Conservation (phyloP, 2,113 vertebrate genomes). For the Aptenodytes forsteri region DNA sequence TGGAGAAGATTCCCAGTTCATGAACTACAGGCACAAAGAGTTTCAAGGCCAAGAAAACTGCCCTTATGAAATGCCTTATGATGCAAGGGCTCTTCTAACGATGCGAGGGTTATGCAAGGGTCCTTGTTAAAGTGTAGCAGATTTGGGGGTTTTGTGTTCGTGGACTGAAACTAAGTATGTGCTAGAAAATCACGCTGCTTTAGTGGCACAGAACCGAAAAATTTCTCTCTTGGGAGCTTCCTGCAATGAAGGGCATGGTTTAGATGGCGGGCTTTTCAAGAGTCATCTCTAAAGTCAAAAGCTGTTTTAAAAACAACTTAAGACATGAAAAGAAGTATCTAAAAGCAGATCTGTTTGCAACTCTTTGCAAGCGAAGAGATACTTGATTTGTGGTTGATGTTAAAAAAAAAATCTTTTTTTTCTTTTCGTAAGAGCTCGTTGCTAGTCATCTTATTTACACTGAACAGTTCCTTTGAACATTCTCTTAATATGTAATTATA, state of each 20-base stretch:
- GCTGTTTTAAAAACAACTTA: not conserved
- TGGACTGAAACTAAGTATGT: not conserved
- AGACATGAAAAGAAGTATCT: not conserved
- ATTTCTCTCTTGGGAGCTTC: not conserved
- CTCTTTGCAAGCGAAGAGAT: not conserved
- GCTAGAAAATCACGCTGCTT: not conserved
- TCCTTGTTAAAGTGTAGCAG: not conserved
- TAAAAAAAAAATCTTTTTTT: not conserved
- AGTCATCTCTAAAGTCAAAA: not conserved
- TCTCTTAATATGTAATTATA: not conserved
- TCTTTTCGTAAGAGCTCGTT: not conserved
- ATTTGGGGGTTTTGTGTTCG: accelerated
- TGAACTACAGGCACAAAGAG: not conserved
- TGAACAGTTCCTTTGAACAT: not conserved
- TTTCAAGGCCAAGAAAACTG: not conserved
- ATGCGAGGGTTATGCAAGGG: not conserved
- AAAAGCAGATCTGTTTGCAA: not conserved
- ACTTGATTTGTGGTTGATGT: not conserved
- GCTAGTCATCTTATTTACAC: not conserved
- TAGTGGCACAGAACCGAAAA: not conserved
- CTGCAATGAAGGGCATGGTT: not conserved
- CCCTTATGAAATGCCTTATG: not conserved
- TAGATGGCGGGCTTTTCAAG: not conserved
- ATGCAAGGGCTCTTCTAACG: not conserved
- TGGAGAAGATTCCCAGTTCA: not conserved